Percentiles rank a stretch among this genome's conserved stretches.
These are phyloP conservation scores for Aurelia sp. DNA, from an alignment of 30 jellyfish, hydroid and myxozoan species.

Conservation along the genomic window DNA sequence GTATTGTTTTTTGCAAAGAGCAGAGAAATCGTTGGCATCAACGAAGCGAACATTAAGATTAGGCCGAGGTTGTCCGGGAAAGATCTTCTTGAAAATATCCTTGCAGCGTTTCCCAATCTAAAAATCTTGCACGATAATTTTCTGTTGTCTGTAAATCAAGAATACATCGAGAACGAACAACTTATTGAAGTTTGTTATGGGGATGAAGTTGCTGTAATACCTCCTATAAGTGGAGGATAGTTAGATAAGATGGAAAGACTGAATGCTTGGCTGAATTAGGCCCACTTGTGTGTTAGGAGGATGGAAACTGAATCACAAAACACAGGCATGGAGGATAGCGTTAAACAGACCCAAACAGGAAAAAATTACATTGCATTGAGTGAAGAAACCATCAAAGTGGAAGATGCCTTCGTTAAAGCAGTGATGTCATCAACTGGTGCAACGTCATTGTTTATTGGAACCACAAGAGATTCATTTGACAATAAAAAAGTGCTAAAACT, in stretches of 20 bases:
- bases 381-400: conserved; percentile 18
- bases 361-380: conserved; percentile 40
- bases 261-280: not conserved
- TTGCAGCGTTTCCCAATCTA: conserved; percentile 53
- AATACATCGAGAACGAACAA: conserved; percentile 38
- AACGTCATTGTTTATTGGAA: conserved; percentile 81
- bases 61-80: conserved; percentile 17
- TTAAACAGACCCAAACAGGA: no score
- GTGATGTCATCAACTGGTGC: conserved; percentile 84
- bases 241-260: not conserved
- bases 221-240: conserved; percentile 97
- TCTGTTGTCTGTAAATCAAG: conserved; percentile 75
- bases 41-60: conserved; percentile 13
- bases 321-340: not conserved
- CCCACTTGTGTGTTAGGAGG: not conserved
- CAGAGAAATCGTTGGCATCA: conserved; percentile 65
- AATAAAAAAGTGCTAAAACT: conserved; percentile 69
- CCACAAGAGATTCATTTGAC: conserved; percentile 87
- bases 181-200: conserved; percentile 34
- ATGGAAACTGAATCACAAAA: no score
- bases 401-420: conserved; percentile 61
- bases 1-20: conserved; percentile 89
- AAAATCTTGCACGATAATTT: conserved; percentile 31
- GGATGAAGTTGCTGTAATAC: conserved; percentile 93
- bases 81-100: conserved; percentile 43